Percentiles rank a stretch among this genome's conserved stretches.
These are phyloP conservation scores for Ephialtes manifestator DNA, from an alignment of 2,888 invertebrate genomes.

Conservation along the genomic window DNA sequence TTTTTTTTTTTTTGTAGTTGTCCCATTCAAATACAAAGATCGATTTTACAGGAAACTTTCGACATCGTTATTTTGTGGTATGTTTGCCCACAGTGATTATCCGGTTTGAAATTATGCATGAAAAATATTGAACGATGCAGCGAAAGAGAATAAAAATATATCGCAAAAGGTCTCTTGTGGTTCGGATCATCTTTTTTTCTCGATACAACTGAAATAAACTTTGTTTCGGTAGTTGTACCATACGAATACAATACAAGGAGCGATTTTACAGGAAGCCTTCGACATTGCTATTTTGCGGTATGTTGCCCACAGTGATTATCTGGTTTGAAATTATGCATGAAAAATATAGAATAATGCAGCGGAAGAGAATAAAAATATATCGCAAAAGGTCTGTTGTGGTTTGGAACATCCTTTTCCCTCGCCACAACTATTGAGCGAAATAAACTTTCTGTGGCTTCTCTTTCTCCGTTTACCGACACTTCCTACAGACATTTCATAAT, in stretches of 20 bases:
- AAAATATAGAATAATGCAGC: constrained; percentile 14
- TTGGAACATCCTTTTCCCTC: constrained; percentile 42
- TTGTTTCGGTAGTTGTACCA: too few relatives aligned
- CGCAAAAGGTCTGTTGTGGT: constrained; percentile 35
- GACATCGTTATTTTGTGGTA: constrained; percentile 35
- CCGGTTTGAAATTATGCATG: constrained; percentile 28
- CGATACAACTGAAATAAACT: neutral
- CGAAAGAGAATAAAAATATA: neutral
- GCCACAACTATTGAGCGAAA: neutral
- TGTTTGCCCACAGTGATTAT: constrained; percentile 31
- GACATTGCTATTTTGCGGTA: constrained; percentile 36
- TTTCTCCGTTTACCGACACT: neutral
- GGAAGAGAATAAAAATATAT: neutral
- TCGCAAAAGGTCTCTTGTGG: constrained; percentile 27
- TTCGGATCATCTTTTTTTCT: constrained; percentile 42
- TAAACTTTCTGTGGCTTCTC: neutral
- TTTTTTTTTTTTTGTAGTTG: too few relatives aligned
- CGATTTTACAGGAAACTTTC: too few relatives aligned
- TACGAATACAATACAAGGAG: too few relatives aligned
- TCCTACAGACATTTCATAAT: neutral
- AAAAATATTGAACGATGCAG: constrained; percentile 16
- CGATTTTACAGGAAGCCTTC: too few relatives aligned
- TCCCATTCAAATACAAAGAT: too few relatives aligned
- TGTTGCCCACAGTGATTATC: constrained; percentile 35
- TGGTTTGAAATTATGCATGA: constrained; percentile 20